Evolutionary conservation across 2,797 vertebrate genomes (phyloP), one percentile per base, ranked within the genome.

Genomic region (Schizopygopsis malacanthus): DNA sequence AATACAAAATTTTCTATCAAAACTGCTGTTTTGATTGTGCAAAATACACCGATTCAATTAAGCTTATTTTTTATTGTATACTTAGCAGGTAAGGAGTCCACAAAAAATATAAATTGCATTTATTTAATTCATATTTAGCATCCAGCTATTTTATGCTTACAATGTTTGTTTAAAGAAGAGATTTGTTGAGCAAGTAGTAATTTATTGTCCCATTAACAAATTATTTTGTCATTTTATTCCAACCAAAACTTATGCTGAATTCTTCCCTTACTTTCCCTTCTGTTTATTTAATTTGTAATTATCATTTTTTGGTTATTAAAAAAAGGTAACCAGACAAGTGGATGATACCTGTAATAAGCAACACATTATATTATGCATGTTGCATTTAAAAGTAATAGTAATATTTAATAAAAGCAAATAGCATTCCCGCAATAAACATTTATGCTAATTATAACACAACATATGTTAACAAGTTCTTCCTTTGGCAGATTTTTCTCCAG

Each of bases 1-100:
- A 81, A 75, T 73, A 79, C 54, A 28, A 22, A 63, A 79, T 83
- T 72, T 81, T 43, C 50, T 65, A 85, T 85, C 39, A 72, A 85
- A 63, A 79, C 28, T 37, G 45, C 67, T 28, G 56, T 13, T 33
- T 33, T 41, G 28, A 78, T 50, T 39, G 41, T 63, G 69, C 9
- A 54, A 73, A 85, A 50, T 20, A 54, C 22, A 22, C 75, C 61
- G 25, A 77, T 41, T 63, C 13, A 63, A 84, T 52, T 2, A 43
- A 76, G 28, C 41, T 18, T 52, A 84, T 41, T 70, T 77, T 77
- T 13, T 8, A 54, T 59, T 22, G 43, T 8, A 16, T 59, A 10
- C 75, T 41, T 39, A 47, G 47, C 15, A 45, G 39, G 9, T 65
- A 45, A 79, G 47, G 15, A 25, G 59, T 47, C 13, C 28, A 20